A percentile compares a stretch with the other conserved stretches of the same genome.
Conservation (phyloP, 2,113 vertebrate genomes). For the Caranx melampygus region DNA sequence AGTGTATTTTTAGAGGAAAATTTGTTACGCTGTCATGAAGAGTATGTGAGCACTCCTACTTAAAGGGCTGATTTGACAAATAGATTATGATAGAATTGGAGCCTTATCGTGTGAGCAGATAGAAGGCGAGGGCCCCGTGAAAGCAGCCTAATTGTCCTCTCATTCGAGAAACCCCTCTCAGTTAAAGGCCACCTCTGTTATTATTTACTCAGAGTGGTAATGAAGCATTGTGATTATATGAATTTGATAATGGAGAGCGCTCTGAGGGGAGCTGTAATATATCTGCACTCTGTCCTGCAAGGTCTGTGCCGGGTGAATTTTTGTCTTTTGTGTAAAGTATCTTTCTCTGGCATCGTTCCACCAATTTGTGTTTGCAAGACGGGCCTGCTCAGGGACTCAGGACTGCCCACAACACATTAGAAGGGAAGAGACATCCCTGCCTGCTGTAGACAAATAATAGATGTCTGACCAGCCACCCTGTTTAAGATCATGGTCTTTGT, state of each 20-base stretch:
- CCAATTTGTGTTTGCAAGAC: constrained; percentile 40
- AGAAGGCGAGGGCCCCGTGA: constrained; percentile 9
- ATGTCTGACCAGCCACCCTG: constrained; percentile 2
- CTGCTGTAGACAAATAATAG: constrained; percentile 16
- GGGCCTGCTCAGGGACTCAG: constrained; percentile 19
- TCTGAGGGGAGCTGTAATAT: constrained; percentile 36
- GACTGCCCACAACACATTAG: constrained; percentile 45
- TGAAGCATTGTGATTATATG: constrained; percentile 49
- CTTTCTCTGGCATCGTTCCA: constrained; percentile 18
- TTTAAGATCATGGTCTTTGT: constrained; percentile 9
- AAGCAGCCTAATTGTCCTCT: constrained; percentile 56
- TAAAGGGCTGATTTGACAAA: constrained; percentile 70
- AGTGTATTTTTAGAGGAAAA: constrained; percentile 69
- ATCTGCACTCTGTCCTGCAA: constrained; percentile 40
- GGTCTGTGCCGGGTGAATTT: constrained; percentile 14
- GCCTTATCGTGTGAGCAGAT: constrained; percentile 59
- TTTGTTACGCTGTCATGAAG: constrained; percentile 59
- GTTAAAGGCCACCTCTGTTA: constrained; percentile 50
- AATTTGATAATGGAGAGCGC: constrained; percentile 38
- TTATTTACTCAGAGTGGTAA: constrained; percentile 59
- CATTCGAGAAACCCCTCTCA: constrained; percentile 33
- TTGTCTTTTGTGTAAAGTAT: constrained; percentile 13
- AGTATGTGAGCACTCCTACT: constrained; percentile 39
- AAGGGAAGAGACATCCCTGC: constrained; percentile 11
- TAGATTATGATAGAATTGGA: constrained; percentile 64